Conservation (phyloP, 2,113 vertebrate species). For the Gavia stellata region DNA sequence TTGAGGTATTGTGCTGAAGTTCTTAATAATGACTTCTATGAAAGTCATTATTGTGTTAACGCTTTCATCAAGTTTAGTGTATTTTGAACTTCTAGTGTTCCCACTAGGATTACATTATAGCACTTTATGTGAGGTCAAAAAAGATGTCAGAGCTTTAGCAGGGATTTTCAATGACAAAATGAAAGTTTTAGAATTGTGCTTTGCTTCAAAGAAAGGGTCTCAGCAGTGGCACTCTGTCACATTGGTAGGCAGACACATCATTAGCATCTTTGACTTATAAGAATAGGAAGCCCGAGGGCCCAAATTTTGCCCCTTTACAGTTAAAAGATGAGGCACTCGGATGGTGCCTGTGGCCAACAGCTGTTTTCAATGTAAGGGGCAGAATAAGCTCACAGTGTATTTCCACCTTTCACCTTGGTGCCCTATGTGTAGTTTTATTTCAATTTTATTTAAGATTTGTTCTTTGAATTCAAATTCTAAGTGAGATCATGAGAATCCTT, state of each 20-base stretch:
- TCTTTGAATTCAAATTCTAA: not conserved
- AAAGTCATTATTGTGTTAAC: not conserved
- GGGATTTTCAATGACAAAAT: conserved; percentile 57
- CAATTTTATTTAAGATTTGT: not conserved
- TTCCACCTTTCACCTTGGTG: not conserved
- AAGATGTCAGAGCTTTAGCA: conserved; percentile 7
- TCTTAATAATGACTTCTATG: not conserved
- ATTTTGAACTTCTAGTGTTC: not conserved
- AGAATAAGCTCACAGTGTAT: not conserved
- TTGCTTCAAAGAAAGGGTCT: conserved; percentile 50
- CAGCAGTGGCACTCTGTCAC: conserved; percentile 35
- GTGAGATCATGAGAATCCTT: not conserved
- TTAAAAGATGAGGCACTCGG: conserved; percentile 46
- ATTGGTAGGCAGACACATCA: conserved; percentile 38
- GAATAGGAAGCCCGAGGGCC: conserved; percentile 34
- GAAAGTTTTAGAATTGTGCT: conserved; percentile 48
- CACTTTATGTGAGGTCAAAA: not conserved
- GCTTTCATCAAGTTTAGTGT: not conserved
- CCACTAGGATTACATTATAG: not conserved
- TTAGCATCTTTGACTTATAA: conserved; percentile 62
- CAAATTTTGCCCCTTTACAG: conserved; percentile 26
- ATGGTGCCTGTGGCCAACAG: not conserved
- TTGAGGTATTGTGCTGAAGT: not conserved
- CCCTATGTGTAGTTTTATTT: not conserved
- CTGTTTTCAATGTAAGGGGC: conserved; percentile 20